Conservation (phyloP, 2,888 invertebrate genomes). For the Sturmia bella region DNA sequence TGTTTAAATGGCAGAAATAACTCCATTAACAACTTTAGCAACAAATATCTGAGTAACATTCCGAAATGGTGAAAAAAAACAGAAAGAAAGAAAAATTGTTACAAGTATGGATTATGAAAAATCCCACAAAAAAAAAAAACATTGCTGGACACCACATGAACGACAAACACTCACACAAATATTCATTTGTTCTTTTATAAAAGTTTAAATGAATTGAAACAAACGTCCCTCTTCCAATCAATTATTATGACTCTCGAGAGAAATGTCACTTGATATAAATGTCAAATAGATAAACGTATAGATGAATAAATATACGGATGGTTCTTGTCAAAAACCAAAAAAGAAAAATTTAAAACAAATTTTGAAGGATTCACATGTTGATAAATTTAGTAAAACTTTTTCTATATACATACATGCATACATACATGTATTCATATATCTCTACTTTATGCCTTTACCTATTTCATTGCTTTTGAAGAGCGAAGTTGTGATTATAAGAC, state of each 20-base stretch:
- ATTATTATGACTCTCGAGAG: conserved; percentile 79
- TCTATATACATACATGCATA: too few relatives aligned
- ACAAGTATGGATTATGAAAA: conserved; percentile 42
- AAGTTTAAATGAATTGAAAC: conserved; percentile 57
- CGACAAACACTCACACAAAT: neutral
- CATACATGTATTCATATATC: too few relatives aligned
- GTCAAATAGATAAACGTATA: conserved; percentile 19
- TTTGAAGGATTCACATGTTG: too few relatives aligned
- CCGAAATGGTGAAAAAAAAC: neutral
- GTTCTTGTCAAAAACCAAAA: too few relatives aligned
- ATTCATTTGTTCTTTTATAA: neutral
- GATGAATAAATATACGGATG: neutral
- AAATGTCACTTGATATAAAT: conserved; percentile 60
- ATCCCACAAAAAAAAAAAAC: neutral
- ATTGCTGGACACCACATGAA: neutral
- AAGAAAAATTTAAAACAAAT: too few relatives aligned
- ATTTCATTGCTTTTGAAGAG: too few relatives aligned
- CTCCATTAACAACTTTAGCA: conserved; percentile 54
- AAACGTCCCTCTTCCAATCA: conserved; percentile 79
- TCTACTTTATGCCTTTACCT: too few relatives aligned
- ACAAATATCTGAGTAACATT: conserved; percentile 43
- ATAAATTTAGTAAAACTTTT: too few relatives aligned
- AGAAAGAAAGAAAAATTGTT: neutral
- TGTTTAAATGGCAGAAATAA: conserved; percentile 47
- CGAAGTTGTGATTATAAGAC: too few relatives aligned